Conservation (phyloP, 1,140 invertebrate species). For the Meloidogyne hapla region DNA sequence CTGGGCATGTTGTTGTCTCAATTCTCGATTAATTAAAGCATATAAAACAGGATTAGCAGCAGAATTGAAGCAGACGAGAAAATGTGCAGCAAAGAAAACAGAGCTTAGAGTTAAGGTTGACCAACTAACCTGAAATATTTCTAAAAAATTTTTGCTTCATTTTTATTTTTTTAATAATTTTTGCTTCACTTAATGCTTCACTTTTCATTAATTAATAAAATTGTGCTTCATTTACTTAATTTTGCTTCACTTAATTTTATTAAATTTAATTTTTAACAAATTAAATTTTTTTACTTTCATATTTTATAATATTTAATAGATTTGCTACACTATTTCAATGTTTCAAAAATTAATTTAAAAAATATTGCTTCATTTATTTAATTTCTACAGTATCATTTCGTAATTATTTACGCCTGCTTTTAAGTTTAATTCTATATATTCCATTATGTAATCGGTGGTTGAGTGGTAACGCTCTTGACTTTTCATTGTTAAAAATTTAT, state of each 20-base stretch:
- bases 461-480: not conserved
- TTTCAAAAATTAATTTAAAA: no score
- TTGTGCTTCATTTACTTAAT: no score
- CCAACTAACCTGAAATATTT: conserved; percentile 42
- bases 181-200: no score
- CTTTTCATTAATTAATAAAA: not conserved
- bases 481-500: no score
- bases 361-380: no score
- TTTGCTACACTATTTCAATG: no score
- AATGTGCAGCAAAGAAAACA: conserved; percentile 60
- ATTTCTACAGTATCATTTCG: no score
- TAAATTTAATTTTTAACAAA: no score
- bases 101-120: conserved; percentile 53
- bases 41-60: conserved; percentile 63
- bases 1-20: conserved; percentile 55
- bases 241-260: no score
- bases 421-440: not conserved
- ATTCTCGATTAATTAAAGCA: conserved; percentile 61
- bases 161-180: not conserved
- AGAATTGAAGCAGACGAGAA: conserved; percentile 63
- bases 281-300: no score
- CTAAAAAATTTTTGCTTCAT: not conserved
- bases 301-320: no score
- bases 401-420: no score
- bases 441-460: not conserved